phyloP scores from a whole-genome alignment of 2,113 vertebrate genomes.

The Tympanuchus pallidicinctus region DNA sequence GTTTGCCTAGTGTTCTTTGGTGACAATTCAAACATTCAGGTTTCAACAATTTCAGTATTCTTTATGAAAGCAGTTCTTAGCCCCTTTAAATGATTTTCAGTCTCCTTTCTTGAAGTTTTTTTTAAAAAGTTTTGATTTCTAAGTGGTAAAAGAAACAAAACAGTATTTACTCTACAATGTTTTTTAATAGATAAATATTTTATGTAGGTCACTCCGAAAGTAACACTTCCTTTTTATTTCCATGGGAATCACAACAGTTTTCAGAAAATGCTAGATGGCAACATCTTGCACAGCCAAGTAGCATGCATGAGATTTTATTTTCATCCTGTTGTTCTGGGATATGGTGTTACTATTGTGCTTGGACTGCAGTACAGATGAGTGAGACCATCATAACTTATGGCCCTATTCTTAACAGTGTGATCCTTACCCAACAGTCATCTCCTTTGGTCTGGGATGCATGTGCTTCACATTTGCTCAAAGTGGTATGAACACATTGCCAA shows the following conservation, averaged over 20 bases:
- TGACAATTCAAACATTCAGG: background rate
- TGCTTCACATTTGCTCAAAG: background rate
- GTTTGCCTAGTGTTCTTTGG: background rate
- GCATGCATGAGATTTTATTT: background rate
- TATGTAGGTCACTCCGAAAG: too few species aligned
- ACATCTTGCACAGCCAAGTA: background rate
- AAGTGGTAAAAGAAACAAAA: background rate
- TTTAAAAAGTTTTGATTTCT: background rate
- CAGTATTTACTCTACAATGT: background rate
- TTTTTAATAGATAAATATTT: background rate
- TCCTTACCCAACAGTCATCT: background rate
- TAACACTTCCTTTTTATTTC: too few species aligned
- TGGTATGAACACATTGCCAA: background rate
- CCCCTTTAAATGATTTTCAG: background rate
- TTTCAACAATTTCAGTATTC: background rate
- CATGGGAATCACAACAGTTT: background rate
- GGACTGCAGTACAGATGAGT: background rate
- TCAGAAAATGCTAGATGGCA: background rate
- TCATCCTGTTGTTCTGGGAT: background rate
- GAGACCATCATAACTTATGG: background rate
- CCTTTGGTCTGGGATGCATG: background rate
- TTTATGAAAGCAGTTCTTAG: background rate
- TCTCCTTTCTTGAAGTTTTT: background rate
- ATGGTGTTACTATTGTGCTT: background rate
- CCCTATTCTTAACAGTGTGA: background rate